These are phyloP conservation scores for Pyrgilauda ruficollis DNA, from an alignment of 2,113 vertebrate species.

Conservation along the genomic window DNA sequence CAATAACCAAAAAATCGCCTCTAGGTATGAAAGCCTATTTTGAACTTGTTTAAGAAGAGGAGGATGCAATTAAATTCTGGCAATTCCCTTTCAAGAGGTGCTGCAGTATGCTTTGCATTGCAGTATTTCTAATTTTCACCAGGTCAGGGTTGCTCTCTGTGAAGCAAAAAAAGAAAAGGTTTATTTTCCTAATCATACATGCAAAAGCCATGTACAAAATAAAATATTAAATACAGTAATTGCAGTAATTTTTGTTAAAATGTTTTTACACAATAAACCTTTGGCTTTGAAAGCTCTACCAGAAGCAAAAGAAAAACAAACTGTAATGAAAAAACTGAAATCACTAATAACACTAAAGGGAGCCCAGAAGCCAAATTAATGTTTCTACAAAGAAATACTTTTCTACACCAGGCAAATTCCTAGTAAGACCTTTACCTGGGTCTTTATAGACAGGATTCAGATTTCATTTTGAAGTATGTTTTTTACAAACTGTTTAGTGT, in stretches of 20 bases:
- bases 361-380: conserved; percentile 53
- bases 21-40: conserved; percentile 4
- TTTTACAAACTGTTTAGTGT: conserved; percentile 63
- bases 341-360: conserved; percentile 56
- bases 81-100: conserved; percentile 8
- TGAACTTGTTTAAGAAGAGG: not conserved
- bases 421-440: conserved; percentile 46
- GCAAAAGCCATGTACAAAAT: not conserved
- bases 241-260: conserved; percentile 39
- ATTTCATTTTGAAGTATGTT: conserved; percentile 50
- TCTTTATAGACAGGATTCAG: conserved; percentile 44
- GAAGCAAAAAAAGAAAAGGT: not conserved
- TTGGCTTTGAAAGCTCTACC: conserved; percentile 38
- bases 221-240: conserved; percentile 34
- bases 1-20: conserved; percentile 8
- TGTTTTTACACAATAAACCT: conserved; percentile 51
- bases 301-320: conserved; percentile 48
- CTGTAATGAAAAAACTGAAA: conserved; percentile 24
- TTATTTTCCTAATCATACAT: not conserved
- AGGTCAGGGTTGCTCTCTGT: not conserved
- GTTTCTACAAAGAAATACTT: conserved; percentile 43
- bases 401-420: conserved; percentile 7
- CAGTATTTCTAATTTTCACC: conserved; percentile 15
- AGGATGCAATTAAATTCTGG: not conserved
- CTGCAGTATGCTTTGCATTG: not conserved